phyloP scores from a whole-genome alignment of 2,888 invertebrate genomes.

The Xestoiulus laeticollis region DNA sequence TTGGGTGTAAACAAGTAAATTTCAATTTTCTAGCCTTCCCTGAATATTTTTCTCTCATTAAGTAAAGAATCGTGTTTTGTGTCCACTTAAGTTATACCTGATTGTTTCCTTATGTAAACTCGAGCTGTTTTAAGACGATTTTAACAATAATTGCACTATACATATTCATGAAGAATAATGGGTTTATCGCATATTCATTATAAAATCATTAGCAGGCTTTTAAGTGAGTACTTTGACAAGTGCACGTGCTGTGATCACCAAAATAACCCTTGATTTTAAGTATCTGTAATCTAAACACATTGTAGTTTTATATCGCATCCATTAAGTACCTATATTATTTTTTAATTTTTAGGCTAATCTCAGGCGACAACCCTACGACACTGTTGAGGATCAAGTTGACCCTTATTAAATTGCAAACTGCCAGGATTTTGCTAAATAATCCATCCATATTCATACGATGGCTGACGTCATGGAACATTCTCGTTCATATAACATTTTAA shows the following conservation, averaged over 20 bases:
- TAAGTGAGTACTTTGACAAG: not conserved
- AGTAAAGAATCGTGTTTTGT: not conserved
- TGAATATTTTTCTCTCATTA: conserved; percentile 28
- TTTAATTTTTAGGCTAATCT: not conserved
- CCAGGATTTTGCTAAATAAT: not conserved
- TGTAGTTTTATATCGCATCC: not conserved
- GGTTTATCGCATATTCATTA: not conserved
- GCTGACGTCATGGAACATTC: not conserved
- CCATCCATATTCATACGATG: not conserved
- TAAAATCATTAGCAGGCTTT: not conserved
- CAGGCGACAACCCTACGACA: not conserved
- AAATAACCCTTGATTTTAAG: not conserved
- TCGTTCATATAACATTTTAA: not conserved
- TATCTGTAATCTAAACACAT: no score
- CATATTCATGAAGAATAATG: conserved; percentile 20
- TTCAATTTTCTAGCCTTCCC: not conserved
- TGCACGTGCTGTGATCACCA: not conserved
- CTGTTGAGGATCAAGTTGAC: not conserved
- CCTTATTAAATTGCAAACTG: not conserved
- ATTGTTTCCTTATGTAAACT: not conserved
- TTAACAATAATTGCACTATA: not conserved
- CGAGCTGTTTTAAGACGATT: not conserved
- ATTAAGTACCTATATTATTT: not conserved
- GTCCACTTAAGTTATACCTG: conserved; percentile 10
- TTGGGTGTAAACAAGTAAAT: no score